phyloP scores from a whole-genome alignment of 1,140 invertebrate species.

The Probaryconus sp. region DNA sequence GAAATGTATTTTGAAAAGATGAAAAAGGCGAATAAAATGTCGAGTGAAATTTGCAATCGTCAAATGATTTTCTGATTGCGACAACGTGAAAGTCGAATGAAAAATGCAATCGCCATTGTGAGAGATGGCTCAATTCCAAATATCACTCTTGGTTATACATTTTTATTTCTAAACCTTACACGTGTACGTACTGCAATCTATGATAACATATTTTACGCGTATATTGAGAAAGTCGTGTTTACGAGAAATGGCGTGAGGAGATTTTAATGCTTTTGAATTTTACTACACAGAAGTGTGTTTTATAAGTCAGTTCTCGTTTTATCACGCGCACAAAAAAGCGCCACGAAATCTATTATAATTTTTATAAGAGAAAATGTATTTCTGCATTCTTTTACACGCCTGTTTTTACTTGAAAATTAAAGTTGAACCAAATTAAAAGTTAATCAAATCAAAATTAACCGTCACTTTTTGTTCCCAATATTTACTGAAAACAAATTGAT shows the following conservation, averaged over 20 bases:
- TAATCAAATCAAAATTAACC: no score
- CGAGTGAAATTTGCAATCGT: not conserved
- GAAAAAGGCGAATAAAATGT: not conserved
- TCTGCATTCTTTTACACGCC: no score
- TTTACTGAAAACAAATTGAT: no score
- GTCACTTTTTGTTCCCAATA: no score
- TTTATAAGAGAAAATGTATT: no score
- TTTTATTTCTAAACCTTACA: constrained; percentile 25
- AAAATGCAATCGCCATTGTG: constrained; percentile 6
- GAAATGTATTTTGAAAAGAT: not conserved
- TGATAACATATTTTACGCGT: constrained; percentile 11
- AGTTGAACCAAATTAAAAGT: no score
- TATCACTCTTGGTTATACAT: constrained; percentile 9
- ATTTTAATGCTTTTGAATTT: constrained; percentile 22
- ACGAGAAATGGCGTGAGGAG: constrained; percentile 15
- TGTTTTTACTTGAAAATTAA: no score
- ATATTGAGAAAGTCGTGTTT: constrained; percentile 16
- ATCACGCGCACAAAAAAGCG: not conserved
- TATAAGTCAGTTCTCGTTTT: not conserved
- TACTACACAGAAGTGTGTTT: not conserved
- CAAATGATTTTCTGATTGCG: constrained; percentile 8
- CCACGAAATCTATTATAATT: not conserved
- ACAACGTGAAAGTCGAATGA: constrained; percentile 6
- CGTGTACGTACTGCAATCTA: not conserved
- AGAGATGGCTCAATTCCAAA: constrained; percentile 12